These are phyloP conservation scores for Aphaenogaster floridana DNA, from an alignment of 1,140 invertebrate genomes.

Conservation along the genomic window DNA sequence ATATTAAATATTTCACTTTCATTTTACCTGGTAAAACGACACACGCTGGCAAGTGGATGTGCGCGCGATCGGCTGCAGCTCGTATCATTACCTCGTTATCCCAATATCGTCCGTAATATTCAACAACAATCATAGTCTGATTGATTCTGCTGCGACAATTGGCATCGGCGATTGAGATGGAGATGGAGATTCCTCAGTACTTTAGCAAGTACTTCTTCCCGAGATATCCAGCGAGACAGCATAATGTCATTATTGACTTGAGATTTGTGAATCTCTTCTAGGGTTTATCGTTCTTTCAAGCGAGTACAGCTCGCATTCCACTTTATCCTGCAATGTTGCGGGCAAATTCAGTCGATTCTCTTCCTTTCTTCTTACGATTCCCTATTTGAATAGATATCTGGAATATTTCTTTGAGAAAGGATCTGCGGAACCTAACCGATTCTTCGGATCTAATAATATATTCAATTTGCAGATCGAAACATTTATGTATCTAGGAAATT, in stretches of 20 bases:
- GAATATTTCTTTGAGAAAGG: constrained; percentile 6
- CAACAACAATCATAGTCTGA: constrained; percentile 7
- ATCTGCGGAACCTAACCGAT: constrained; percentile 16
- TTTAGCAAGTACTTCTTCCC: constrained; percentile 23
- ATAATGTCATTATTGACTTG: constrained; percentile 10
- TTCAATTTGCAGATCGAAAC: neutral
- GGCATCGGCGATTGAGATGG: constrained; percentile 14
- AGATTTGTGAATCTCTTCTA: constrained; percentile 40
- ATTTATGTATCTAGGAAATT: neutral
- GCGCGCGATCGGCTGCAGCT: constrained; percentile 63
- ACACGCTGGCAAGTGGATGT: constrained; percentile 39
- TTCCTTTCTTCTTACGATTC: constrained; percentile 27
- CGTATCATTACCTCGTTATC: constrained; percentile 68
- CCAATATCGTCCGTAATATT: constrained; percentile 45
- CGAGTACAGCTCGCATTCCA: neutral
- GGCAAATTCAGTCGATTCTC: constrained; percentile 21
- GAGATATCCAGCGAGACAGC: neutral
- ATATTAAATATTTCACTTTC: constrained; percentile 4
- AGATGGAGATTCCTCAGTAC: constrained; percentile 26
- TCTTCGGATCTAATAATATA: neutral
- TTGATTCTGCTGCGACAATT: constrained; percentile 29
- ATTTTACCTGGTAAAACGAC: constrained; percentile 71
- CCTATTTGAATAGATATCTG: neutral
- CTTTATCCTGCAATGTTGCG: neutral
- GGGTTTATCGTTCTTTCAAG: constrained; percentile 1